A percentile compares a stretch with the other conserved stretches of the same genome.
phyloP scores from a whole-genome alignment of 1,140 invertebrate genomes.

The Melanaphis sacchari region DNA sequence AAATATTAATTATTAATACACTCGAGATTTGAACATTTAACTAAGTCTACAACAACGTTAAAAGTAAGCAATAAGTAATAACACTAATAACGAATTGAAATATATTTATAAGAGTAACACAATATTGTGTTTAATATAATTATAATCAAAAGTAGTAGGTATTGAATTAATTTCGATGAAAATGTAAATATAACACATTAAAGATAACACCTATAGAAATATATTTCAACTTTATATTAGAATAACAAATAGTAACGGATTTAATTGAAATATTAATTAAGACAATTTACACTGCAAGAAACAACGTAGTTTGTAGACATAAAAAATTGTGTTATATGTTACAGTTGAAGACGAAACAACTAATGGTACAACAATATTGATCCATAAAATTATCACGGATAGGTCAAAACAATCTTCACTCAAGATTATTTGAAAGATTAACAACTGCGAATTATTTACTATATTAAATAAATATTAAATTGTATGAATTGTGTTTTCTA shows the following conservation, averaged over 20 bases:
- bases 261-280: background rate
- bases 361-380: background rate
- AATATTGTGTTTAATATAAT: too few species aligned
- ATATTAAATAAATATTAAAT: background rate
- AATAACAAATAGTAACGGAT: background rate
- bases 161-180: too few species aligned
- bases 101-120: background rate
- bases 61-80: background rate
- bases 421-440: background rate
- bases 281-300: background rate
- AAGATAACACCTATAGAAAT: too few species aligned
- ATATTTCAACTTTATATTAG: background rate
- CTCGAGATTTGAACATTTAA: background rate
- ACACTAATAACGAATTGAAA: background rate
- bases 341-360: background rate
- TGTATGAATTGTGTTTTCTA: background rate
- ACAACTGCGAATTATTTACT: background rate
- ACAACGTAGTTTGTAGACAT: background rate
- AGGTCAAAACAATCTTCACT: background rate
- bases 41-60: background rate
- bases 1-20: background rate
- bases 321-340: background rate
- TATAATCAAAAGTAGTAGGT: too few species aligned
- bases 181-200: too few species aligned
- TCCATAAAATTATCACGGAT: background rate